Conservation (phyloP, 2,113 vertebrate species). For the Oncorhynchus keta region DNA sequence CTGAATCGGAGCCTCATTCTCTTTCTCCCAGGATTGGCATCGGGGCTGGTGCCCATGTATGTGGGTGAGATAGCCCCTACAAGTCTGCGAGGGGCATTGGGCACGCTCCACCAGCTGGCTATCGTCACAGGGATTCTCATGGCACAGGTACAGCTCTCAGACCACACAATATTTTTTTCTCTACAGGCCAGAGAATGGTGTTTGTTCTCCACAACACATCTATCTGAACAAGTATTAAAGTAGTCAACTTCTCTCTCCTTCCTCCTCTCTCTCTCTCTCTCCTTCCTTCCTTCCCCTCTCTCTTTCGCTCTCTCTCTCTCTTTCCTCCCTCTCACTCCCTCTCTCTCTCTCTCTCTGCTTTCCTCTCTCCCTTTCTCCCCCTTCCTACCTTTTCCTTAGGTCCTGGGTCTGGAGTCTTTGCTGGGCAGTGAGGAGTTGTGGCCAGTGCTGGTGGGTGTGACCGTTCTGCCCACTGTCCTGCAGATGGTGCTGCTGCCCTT, state of each 20-base stretch:
- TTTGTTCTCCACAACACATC: too few species aligned
- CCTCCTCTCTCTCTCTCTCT: too few species aligned
- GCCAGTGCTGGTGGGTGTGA: slow-evolving; percentile 83
- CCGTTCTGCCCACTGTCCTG: slow-evolving; percentile 79
- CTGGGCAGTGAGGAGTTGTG: slow-evolving; percentile 78
- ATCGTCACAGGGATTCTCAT: slow-evolving; percentile 90
- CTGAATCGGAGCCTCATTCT: neutral
- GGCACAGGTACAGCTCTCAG: slow-evolving; percentile 77
- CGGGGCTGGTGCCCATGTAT: slow-evolving; percentile 89
- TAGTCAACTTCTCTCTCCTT: too few species aligned
- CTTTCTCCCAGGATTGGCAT: slow-evolving; percentile 75
- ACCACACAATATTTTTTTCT: too few species aligned
- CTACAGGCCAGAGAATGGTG: too few species aligned
- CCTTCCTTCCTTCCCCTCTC: too few species aligned
- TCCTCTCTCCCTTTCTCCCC: neutral
- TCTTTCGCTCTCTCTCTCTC: too few species aligned
- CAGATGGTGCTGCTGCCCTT: slow-evolving; percentile 85
- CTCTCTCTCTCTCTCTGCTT: neutral
- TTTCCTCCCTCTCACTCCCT: neutral
- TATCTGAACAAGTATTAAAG: too few species aligned
- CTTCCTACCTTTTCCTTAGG: slow-evolving; percentile 33
- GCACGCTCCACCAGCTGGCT: slow-evolving; percentile 86
- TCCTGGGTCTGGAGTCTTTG: slow-evolving; percentile 80
- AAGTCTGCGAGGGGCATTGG: slow-evolving; percentile 84
- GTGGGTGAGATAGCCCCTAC: slow-evolving; percentile 89